Conservation (phyloP, 2,797 vertebrate species). For the Xyrichtys novacula region DNA sequence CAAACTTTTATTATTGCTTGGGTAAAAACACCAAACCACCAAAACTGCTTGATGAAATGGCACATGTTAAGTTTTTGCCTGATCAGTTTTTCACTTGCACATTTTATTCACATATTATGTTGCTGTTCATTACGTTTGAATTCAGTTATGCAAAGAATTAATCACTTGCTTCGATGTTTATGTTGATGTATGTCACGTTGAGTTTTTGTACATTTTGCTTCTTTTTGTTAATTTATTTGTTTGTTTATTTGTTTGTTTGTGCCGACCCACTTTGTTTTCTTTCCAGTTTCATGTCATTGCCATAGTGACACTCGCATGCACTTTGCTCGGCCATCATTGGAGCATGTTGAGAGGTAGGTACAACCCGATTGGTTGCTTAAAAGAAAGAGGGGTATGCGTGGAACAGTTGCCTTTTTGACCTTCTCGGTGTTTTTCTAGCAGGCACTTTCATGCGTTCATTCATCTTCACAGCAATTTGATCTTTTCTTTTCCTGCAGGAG, state of each 20-base stretch:
- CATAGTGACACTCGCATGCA: conserved; percentile 86
- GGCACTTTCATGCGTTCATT: conserved; percentile 43
- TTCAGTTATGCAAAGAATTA: conserved; percentile 76
- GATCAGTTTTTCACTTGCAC: conserved; percentile 68
- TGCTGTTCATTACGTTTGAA: conserved; percentile 76
- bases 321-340: conserved; percentile 84
- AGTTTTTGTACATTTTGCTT: conserved; percentile 73
- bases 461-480: conserved; percentile 46
- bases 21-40: conserved; percentile 27
- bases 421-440: conserved; percentile 26
- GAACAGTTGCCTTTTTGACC: conserved; percentile 31
- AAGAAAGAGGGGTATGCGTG: conserved; percentile 43
- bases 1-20: conserved; percentile 47
- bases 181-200: conserved; percentile 73
- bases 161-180: conserved; percentile 81
- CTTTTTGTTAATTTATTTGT: conserved; percentile 64
- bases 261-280: conserved; percentile 83
- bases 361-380: conserved; percentile 53
- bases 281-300: conserved; percentile 91
- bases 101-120: conserved; percentile 71
- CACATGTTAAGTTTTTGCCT: conserved; percentile 68
- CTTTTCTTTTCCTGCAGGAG: conserved; percentile 26
- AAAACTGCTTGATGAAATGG: conserved; percentile 50
- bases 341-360: conserved; percentile 89
- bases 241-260: conserved; percentile 78